These are phyloP conservation scores for Brassicogethes aeneus DNA, from an alignment of 2,888 invertebrate genomes.

Conservation along the genomic window DNA sequence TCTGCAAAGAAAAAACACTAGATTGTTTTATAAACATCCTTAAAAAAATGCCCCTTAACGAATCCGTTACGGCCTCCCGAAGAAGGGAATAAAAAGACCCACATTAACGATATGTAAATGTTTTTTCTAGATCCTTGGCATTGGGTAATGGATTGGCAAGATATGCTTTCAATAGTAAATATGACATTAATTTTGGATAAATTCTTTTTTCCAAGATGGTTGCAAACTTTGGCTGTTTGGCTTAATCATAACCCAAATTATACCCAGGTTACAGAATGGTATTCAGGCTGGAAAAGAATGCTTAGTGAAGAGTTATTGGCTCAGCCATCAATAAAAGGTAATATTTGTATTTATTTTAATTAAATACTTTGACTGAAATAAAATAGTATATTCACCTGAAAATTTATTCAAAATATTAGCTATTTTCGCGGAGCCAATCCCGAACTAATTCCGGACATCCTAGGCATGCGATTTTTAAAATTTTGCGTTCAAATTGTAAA, in stretches of 20 bases:
- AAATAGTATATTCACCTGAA: too few relatives aligned
- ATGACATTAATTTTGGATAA: constrained; percentile 78
- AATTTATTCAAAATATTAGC: too few relatives aligned
- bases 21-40: too few relatives aligned
- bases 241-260: constrained; percentile 84
- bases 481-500: too few relatives aligned
- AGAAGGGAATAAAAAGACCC: too few relatives aligned
- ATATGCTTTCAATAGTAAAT: constrained; percentile 66
- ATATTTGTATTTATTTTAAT: neutral
- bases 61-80: too few relatives aligned
- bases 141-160: constrained; percentile 92
- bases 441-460: too few relatives aligned
- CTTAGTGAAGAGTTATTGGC: constrained; percentile 46
- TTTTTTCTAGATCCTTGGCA: constrained; percentile 75
- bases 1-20: too few relatives aligned
- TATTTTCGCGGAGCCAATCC: too few relatives aligned
- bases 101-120: too few relatives aligned
- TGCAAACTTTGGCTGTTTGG: constrained; percentile 80
- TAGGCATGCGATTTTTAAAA: too few relatives aligned
- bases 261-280: constrained; percentile 85
- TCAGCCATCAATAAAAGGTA: constrained; percentile 44
- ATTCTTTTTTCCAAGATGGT: constrained; percentile 89
- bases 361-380: neutral
- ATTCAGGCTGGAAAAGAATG: constrained; percentile 55
- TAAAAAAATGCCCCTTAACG: too few relatives aligned